Percentiles rank a stretch among this genome's conserved stretches.
Evolutionary conservation across 2,113 vertebrate species (phyloP).

Genomic region (Tragelaphus strepsiceros): DNA sequence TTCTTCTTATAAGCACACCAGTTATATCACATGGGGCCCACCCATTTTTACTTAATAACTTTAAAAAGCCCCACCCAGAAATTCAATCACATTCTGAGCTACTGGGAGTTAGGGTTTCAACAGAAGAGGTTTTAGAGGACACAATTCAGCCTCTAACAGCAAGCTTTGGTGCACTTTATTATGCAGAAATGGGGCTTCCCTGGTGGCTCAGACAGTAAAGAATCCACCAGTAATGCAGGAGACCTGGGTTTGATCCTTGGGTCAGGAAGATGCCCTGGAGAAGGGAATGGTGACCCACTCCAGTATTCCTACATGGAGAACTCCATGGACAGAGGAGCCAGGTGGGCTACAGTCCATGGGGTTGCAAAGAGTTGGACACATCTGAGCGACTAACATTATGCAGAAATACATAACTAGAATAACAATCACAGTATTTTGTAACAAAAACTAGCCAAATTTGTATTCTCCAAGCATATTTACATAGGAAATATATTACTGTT

Average conservation of each 20-base stretch:
- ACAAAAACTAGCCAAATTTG: background rate
- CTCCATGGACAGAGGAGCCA: background rate
- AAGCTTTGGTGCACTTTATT: background rate
- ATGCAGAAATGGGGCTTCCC: background rate
- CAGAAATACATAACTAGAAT: background rate
- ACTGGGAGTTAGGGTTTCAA: background rate
- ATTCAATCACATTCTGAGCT: background rate
- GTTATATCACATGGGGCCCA: background rate
- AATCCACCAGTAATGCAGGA: background rate
- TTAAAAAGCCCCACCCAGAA: background rate
- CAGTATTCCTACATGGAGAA: background rate
- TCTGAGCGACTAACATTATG: background rate
- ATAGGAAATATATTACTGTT: background rate
- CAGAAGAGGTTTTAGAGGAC: background rate
- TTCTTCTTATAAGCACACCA: background rate
- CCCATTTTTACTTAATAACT: background rate
- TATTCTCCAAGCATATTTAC: background rate
- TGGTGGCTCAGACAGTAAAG: background rate
- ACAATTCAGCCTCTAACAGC: background rate
- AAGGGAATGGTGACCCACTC: background rate
- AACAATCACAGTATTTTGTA: background rate
- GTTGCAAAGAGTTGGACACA: background rate
- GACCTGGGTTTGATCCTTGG: background rate
- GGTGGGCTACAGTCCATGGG: background rate
- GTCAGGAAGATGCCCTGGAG: background rate